Conservation (phyloP, 2,888 invertebrate species). For the Drosophila aldrichi region DNA sequence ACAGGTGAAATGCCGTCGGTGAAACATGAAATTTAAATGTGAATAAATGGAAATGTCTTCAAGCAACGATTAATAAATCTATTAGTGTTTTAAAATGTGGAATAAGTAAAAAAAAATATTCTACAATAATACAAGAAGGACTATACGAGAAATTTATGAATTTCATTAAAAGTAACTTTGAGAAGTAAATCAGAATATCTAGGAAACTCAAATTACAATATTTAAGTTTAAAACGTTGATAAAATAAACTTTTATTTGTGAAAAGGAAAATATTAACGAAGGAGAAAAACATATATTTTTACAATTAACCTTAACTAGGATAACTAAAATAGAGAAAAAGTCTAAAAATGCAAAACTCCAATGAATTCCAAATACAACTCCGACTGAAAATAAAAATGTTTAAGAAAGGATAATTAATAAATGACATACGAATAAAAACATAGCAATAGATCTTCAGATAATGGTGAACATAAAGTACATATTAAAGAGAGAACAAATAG, state of each 20-base stretch:
- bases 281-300: too few species aligned
- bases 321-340: background rate
- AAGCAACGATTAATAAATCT: background rate
- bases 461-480: background rate
- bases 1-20: constrained; percentile 41
- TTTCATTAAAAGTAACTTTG: background rate
- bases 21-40: constrained; percentile 1
- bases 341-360: background rate
- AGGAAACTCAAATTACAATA: background rate
- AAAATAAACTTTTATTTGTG: background rate
- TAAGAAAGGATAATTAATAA: background rate
- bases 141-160: background rate
- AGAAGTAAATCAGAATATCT: background rate
- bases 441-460: background rate
- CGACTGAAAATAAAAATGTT: background rate
- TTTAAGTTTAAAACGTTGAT: background rate
- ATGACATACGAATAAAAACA: background rate
- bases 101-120: background rate
- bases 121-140: background rate
- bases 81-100: too few species aligned
- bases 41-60: background rate
- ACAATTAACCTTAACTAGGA: too few species aligned
- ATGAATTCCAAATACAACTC: too few species aligned
- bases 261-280: background rate
- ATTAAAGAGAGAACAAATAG: background rate